Evolutionary conservation across 2,888 invertebrate genomes (phyloP).

Genomic region (Hyppa rectilinea): DNA sequence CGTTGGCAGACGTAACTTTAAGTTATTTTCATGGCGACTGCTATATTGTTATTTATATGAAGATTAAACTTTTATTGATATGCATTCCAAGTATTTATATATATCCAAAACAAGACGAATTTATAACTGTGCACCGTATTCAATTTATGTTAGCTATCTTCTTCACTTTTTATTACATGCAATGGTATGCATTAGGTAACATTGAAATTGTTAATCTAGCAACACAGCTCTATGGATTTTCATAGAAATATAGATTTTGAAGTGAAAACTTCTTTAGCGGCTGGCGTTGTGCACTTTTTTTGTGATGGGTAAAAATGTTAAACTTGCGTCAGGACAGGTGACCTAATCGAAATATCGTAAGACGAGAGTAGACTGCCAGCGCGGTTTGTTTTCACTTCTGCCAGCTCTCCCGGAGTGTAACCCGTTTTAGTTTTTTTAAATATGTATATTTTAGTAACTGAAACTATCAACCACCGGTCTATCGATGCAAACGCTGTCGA

Average conservation of each 20-base stretch:
- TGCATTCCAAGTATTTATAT: constrained; percentile 34
- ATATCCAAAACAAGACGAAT: constrained; percentile 19
- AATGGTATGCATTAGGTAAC: not conserved
- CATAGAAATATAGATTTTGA: not conserved
- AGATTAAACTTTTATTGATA: constrained; percentile 47
- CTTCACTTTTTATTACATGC: not conserved
- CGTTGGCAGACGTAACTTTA: constrained; percentile 41
- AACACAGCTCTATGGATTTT: not conserved
- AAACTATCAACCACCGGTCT: not conserved
- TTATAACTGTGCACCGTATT: constrained; percentile 29
- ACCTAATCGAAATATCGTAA: too few species aligned
- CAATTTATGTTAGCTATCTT: not conserved
- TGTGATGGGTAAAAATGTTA: too few species aligned
- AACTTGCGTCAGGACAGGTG: too few species aligned
- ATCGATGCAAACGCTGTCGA: not conserved
- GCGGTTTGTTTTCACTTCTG: too few species aligned
- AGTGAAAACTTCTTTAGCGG: too few species aligned
- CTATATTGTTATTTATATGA: constrained; percentile 53
- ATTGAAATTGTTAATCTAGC: not conserved
- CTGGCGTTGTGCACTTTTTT: too few species aligned
- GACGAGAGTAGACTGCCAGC: too few species aligned
- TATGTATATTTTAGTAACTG: not conserved
- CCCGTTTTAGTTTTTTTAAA: too few species aligned
- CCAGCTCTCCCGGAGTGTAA: too few species aligned
- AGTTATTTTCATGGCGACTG: constrained; percentile 43